Evolutionary conservation across 2,888 invertebrate genomes (phyloP), one percentile per base, ranked within the genome.

Genomic region (Griposia aprilina): DNA sequence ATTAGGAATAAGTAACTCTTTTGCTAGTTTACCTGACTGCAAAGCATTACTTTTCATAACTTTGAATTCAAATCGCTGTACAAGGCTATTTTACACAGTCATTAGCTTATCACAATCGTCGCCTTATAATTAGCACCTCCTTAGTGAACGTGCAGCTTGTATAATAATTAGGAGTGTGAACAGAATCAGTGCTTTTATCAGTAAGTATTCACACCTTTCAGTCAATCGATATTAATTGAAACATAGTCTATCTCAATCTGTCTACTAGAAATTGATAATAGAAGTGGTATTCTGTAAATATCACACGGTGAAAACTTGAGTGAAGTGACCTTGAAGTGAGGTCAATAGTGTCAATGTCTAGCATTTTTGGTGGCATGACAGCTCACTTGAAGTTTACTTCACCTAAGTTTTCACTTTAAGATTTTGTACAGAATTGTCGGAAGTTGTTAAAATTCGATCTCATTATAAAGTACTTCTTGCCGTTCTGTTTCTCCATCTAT

Each of bases 101-200:
- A 57, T 48, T 65, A 57, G 55, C 36, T 57, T 65, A 57, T 57
- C 23, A 48, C 65, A 57, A 75, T 48, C n/a, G 26, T 73, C 36
- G 11, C 5, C 4, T 55, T 7, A 63, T 63, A 36, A 55, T 63
- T 74, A 63, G 20, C 30, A 30, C 30, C 20, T 74, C 15, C 1
- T 30, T 8, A 11, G 23, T 52, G 26, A 52, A 62, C 60, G 11
- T 76, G 63, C 11, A 75, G 30, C 36, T 65, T 55, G 7, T 55
- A 36, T 76, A 48, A 3, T 75, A 63, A 74, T 30, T 45, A 74
- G 6, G 62, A n/a, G n/a, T n/a, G 17, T 1, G 45, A 63, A 72
- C 30, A 63, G n/a, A 36, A 36, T 50, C 13, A 50, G 36, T 20
- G 5, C 8, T 65, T 13, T 72, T 2, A 36, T n/a, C n/a, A 36